Evolutionary conservation across 2,113 vertebrate genomes (phyloP).

Genomic region (Progne subis): DNA sequence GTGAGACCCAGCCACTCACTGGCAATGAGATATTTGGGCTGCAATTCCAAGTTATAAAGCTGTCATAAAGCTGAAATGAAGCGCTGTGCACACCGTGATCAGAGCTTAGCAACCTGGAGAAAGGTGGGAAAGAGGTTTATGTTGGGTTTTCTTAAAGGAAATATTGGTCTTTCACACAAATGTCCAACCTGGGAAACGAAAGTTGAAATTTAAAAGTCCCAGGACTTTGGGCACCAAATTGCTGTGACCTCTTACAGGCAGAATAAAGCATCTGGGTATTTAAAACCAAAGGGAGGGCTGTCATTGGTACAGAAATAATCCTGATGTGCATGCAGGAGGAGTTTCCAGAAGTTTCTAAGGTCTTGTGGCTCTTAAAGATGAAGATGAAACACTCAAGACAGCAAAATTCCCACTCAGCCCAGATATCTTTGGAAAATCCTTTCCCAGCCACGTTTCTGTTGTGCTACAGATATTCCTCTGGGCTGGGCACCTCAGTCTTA

Average conservation of each 20-base stretch:
- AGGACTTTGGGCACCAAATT: background rate
- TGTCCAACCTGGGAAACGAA: background rate
- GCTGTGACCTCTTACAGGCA: background rate
- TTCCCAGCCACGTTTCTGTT: background rate
- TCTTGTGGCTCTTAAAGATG: background rate
- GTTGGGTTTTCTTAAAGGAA: background rate
- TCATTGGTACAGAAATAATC: background rate
- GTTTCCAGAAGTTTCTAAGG: background rate
- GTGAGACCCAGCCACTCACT: background rate
- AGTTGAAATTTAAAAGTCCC: background rate
- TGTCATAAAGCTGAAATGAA: background rate
- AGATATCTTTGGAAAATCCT: background rate
- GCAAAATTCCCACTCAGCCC: background rate
- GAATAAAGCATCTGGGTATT: background rate
- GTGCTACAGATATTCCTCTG: background rate
- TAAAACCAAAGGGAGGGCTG: background rate
- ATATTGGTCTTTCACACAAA: background rate
- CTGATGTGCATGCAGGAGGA: background rate
- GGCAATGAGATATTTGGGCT: background rate
- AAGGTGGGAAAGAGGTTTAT: background rate
- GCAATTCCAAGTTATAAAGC: background rate
- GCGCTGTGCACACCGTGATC: background rate
- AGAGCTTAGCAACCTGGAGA: background rate
- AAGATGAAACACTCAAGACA: background rate
- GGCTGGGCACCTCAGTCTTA: background rate